Percentiles rank a stretch among this genome's conserved stretches.
These are phyloP conservation scores for Eupithecia dodoneata DNA, from an alignment of 2,888 invertebrate species.

Conservation along the genomic window DNA sequence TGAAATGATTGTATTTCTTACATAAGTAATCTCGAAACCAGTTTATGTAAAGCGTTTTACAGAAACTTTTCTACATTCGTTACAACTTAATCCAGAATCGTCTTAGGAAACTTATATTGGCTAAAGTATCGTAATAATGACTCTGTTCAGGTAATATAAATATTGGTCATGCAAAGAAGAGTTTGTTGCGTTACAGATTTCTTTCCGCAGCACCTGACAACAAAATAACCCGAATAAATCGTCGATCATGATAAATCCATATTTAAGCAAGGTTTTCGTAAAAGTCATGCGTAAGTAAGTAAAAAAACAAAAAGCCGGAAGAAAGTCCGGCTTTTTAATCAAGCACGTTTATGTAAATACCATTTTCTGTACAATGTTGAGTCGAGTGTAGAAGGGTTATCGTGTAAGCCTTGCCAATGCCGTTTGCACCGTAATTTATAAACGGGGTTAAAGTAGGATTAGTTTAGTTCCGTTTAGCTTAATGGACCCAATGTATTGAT, in stretches of 20 bases:
- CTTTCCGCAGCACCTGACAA: neutral
- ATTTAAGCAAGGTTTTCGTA: neutral
- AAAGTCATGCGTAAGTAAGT: neutral
- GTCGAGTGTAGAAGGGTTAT: conserved; percentile 32
- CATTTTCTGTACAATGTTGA: conserved; percentile 29
- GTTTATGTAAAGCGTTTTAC: too few relatives aligned
- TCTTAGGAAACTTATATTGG: neutral
- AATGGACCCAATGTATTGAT: conserved; percentile 56
- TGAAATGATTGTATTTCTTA: too few relatives aligned
- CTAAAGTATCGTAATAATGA: neutral
- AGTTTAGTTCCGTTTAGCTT: conserved; percentile 24
- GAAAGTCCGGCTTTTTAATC: neutral
- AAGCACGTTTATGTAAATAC: conserved; percentile 3
- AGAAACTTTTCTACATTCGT: too few relatives aligned
- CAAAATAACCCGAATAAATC: neutral
- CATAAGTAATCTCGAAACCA: too few relatives aligned
- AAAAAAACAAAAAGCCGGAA: neutral
- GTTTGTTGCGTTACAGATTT: neutral
- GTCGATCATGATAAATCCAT: neutral
- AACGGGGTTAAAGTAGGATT: conserved; percentile 4
- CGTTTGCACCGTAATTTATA: conserved; percentile 15
- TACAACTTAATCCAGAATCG: neutral
- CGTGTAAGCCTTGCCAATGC: conserved; percentile 23
- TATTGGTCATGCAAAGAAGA: neutral
- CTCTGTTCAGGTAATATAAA: neutral